phyloP scores from a whole-genome alignment of 2,888 invertebrate species.

The Orthosia cruda region DNA sequence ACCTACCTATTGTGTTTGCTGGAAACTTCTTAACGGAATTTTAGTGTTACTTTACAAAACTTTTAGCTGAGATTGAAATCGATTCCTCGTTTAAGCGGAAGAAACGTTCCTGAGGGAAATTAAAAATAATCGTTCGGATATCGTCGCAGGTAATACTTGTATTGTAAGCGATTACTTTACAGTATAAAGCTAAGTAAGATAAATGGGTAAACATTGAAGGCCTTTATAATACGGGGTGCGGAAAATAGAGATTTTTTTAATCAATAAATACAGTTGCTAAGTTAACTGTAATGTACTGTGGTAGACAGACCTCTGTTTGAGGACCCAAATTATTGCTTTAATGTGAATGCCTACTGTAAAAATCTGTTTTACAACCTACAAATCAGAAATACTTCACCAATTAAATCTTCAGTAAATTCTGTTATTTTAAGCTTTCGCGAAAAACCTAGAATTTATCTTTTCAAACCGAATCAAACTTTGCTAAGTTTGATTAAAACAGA shows the following conservation, averaged over 20 bases:
- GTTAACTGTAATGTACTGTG: background rate
- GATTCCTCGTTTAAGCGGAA: conserved; percentile 62
- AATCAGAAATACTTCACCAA: background rate
- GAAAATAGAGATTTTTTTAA: background rate
- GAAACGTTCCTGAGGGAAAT: conserved; percentile 66
- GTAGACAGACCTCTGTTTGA: too few relatives aligned
- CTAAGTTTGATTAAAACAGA: conserved; percentile 42
- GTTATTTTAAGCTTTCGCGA: conserved; percentile 4
- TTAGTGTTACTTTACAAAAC: conserved; percentile 61
- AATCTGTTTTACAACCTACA: background rate
- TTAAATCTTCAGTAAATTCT: background rate
- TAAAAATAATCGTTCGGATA: conserved; percentile 65
- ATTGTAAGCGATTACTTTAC: conserved; percentile 45
- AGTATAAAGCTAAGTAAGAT: conserved; percentile 33
- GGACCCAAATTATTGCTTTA: too few relatives aligned
- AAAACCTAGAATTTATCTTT: conserved; percentile 23
- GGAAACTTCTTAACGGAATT: conserved; percentile 44
- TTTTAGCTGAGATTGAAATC: conserved; percentile 67
- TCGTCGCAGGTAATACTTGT: conserved; percentile 56
- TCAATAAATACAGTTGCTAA: background rate
- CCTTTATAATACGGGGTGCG: conserved; percentile 4
- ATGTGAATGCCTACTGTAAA: too few relatives aligned
- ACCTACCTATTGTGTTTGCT: conserved; percentile 15
- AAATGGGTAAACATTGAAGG: conserved; percentile 15
- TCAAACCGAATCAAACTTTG: conserved; percentile 37